Conservation (phyloP, 2,797 vertebrate species). For the Pelochelys cantorii region DNA sequence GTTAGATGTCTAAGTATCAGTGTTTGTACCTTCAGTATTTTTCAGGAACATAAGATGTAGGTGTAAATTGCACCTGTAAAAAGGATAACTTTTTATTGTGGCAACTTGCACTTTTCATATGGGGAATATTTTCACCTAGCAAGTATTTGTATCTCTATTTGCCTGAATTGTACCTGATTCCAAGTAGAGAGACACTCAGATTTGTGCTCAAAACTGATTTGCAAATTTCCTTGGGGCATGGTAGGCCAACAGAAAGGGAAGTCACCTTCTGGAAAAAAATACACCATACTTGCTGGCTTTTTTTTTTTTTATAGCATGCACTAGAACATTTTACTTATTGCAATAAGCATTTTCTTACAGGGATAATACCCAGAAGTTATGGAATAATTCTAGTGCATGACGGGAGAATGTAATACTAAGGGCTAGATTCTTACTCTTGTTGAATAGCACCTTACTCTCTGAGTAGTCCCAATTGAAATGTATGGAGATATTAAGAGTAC, state of each 20-base stretch:
- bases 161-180: neutral
- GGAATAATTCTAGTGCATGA: neutral
- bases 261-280: neutral
- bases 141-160: neutral
- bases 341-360: neutral
- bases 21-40: neutral
- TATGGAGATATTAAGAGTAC: neutral
- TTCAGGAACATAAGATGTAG: neutral
- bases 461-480: neutral
- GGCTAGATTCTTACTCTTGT: neutral
- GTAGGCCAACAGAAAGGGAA: neutral
- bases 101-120: neutral
- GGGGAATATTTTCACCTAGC: neutral
- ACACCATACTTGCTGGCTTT: neutral
- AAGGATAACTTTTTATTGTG: neutral
- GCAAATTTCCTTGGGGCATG: neutral
- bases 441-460: neutral
- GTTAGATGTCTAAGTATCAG: neutral
- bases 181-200: neutral
- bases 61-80: neutral
- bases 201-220: neutral
- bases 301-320: conserved; percentile 5
- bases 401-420: neutral
- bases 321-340: neutral
- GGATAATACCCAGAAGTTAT: neutral